These are phyloP conservation scores for Armadillidium nasatum DNA, from an alignment of 1,140 invertebrate genomes.

Conservation along the genomic window DNA sequence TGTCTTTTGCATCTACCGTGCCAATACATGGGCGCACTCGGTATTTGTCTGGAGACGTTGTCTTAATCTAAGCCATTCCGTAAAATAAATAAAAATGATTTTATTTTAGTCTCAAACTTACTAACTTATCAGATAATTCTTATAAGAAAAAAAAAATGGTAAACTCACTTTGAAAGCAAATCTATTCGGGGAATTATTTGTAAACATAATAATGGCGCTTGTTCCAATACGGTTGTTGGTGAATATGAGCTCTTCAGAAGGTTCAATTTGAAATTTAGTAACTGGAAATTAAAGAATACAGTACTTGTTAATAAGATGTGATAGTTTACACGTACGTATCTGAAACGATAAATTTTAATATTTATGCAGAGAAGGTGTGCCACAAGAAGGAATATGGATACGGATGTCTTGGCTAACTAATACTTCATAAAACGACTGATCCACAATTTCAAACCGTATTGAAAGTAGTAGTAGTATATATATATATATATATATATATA, in stretches of 20 bases:
- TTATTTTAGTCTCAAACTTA: not conserved
- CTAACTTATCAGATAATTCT: not conserved
- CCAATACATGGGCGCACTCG: slow-evolving; percentile 79
- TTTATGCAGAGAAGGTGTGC: too few relatives aligned
- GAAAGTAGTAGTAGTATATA: too few relatives aligned
- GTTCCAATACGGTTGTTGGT: too few relatives aligned
- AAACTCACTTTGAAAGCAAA: slow-evolving; percentile 67
- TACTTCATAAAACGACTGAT: too few relatives aligned
- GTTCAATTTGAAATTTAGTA: slow-evolving; percentile 49
- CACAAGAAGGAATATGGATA: too few relatives aligned
- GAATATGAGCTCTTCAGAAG: slow-evolving; percentile 61
- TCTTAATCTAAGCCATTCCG: slow-evolving; percentile 62
- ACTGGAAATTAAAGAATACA: slow-evolving; percentile 27
- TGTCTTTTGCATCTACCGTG: slow-evolving; percentile 58
- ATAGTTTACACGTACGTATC: too few relatives aligned
- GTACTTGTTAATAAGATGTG: too few relatives aligned
- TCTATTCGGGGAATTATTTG: slow-evolving; percentile 58
- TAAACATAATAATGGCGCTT: too few relatives aligned
- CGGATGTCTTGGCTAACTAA: too few relatives aligned
- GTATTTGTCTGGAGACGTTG: slow-evolving; percentile 80
- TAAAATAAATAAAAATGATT: not conserved
- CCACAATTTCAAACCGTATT: too few relatives aligned
- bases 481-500: too few relatives aligned
- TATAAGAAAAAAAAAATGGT: slow-evolving; percentile 2
- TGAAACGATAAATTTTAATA: too few relatives aligned